A percentile compares a stretch with the other conserved stretches of the same genome.
These are phyloP conservation scores for Mimachlamys varia DNA, from an alignment of 2,888 invertebrate species.

Conservation along the genomic window DNA sequence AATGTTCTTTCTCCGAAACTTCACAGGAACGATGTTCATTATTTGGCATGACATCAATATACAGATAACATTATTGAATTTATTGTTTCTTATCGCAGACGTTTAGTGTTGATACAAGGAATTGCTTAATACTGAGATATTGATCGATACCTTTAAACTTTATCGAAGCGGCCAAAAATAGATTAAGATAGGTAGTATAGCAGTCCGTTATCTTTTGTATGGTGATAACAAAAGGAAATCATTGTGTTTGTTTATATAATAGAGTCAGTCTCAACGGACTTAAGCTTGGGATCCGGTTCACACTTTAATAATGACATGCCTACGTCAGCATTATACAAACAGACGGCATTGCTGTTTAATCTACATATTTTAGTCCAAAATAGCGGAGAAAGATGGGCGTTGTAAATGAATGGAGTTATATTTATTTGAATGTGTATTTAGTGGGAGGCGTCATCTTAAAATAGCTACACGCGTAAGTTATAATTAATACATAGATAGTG, in stretches of 20 bases:
- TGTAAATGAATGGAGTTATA: neutral
- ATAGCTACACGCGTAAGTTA: neutral
- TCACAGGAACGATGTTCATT: too few relatives aligned
- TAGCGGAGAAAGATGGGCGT: neutral
- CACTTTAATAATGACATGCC: neutral
- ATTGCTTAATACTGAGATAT: too few relatives aligned
- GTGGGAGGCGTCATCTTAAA: constrained; percentile 3
- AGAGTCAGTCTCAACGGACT: neutral
- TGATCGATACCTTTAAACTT: too few relatives aligned
- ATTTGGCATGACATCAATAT: too few relatives aligned
- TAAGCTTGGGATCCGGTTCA: neutral
- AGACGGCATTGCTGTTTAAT: neutral
- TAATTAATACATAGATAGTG: neutral
- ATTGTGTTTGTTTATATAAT: neutral
- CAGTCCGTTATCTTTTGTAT: too few relatives aligned
- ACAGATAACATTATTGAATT: too few relatives aligned
- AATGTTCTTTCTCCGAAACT: too few relatives aligned
- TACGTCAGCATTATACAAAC: neutral
- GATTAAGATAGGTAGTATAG: too few relatives aligned
- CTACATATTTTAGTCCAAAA: neutral
- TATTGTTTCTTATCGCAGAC: too few relatives aligned
- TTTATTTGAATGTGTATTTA: constrained; percentile 22
- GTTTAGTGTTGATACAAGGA: too few relatives aligned
- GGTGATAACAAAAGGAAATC: neutral
- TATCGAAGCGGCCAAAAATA: too few relatives aligned